These are phyloP conservation scores for Leptoteleia sp. DNA, from an alignment of 1,140 invertebrate genomes.

Conservation along the genomic window DNA sequence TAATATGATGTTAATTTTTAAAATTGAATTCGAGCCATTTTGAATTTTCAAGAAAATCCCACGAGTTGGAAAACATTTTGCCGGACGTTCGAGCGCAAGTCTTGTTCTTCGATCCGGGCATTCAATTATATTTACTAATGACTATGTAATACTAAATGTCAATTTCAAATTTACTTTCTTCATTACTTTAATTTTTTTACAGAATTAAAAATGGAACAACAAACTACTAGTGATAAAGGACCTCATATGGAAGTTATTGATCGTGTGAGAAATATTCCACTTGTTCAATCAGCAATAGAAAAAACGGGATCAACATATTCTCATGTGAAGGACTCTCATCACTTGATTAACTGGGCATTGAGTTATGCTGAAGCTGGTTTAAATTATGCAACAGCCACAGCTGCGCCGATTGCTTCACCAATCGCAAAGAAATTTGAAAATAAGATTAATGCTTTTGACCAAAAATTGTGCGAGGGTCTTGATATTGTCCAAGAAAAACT, in stretches of 20 bases:
- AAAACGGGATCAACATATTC: conserved; percentile 83
- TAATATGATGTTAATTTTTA: too few relatives aligned
- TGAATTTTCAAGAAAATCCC: too few relatives aligned
- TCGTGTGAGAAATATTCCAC: conserved; percentile 83
- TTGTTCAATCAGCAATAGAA: conserved; percentile 83
- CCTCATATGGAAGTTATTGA: conserved; percentile 82
- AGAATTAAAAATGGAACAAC: conserved; percentile 16
- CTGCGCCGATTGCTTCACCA: conserved; percentile 75
- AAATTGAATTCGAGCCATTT: too few relatives aligned
- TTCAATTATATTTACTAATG: too few relatives aligned
- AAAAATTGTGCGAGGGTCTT: conserved; percentile 81
- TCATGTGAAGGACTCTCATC: conserved; percentile 82
- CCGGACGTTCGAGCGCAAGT: too few relatives aligned
- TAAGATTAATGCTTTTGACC: conserved; percentile 80
- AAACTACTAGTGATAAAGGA: neutral
- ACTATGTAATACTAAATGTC: too few relatives aligned
- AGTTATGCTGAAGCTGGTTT: conserved; percentile 79
- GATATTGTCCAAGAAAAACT: conserved; percentile 81
- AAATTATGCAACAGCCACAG: conserved; percentile 76
- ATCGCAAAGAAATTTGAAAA: conserved; percentile 79
- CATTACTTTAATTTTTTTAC: too few relatives aligned
- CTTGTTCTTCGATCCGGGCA: too few relatives aligned
- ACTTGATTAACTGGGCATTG: conserved; percentile 80
- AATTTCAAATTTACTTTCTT: too few relatives aligned
- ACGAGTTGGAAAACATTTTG: too few relatives aligned